phyloP scores from a whole-genome alignment of 2,113 vertebrate genomes.

The Erpornis zantholeuca region DNA sequence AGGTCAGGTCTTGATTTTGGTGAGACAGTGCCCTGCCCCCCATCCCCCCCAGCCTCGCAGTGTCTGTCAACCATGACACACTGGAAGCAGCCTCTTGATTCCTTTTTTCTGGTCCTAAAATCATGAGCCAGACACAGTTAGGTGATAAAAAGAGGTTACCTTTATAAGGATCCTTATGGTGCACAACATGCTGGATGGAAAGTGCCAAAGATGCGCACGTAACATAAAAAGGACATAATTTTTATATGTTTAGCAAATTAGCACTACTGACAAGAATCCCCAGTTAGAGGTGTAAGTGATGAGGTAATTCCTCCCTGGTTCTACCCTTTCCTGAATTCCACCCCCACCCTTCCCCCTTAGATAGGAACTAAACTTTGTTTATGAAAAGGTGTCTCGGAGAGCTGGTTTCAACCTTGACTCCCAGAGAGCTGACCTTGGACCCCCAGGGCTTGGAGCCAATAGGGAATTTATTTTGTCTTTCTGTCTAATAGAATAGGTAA shows the following conservation, averaged over 20 bases:
- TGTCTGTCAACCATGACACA: neutral
- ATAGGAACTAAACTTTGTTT: neutral
- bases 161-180: no score
- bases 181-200: neutral
- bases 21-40: neutral
- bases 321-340: neutral
- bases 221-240: neutral
- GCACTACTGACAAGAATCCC: neutral
- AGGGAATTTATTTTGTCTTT: neutral
- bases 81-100: neutral
- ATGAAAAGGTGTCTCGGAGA: neutral
- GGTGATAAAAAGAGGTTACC: neutral
- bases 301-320: neutral
- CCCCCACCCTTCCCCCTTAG: neutral
- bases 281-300: neutral
- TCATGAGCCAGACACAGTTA: rapidly evolving
- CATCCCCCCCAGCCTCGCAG: rapidly evolving
- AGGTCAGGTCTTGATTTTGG: neutral
- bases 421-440: neutral
- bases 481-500: neutral
- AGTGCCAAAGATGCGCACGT: rapidly evolving
- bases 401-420: neutral
- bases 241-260: neutral
- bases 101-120: neutral
- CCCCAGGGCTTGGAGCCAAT: neutral